Evolutionary conservation across 2,797 vertebrate genomes (phyloP).

Genomic region (Holocentrus rufus): DNA sequence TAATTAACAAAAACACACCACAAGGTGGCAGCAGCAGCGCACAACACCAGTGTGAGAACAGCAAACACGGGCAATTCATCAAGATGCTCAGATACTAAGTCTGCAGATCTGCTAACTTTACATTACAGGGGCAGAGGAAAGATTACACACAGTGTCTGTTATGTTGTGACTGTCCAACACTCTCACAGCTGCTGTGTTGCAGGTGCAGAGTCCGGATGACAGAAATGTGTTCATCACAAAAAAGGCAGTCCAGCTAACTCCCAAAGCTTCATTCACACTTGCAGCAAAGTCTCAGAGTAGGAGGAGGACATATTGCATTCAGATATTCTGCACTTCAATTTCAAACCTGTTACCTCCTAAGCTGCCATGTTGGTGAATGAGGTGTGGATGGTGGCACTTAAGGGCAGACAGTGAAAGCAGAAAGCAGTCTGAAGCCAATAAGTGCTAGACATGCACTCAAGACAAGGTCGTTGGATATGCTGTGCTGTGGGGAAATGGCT

Average conservation of each 20-base stretch:
- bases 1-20: conserved; percentile 45
- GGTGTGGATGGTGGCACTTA: background rate
- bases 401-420: background rate
- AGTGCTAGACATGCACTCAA: background rate
- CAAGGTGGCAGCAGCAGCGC: conserved; percentile 62
- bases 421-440: background rate
- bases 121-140: background rate
- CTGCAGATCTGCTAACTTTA: background rate
- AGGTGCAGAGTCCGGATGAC: conserved; percentile 29
- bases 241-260: conserved; percentile 35
- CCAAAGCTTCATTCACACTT: conserved; percentile 40
- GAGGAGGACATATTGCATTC: background rate
- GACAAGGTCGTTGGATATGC: conserved; percentile 19
- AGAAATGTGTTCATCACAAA: conserved; percentile 33
- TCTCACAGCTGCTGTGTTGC: conserved; percentile 17
- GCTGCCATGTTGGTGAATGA: background rate
- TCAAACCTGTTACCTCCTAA: background rate
- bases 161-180: conserved; percentile 1
- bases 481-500: background rate
- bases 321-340: background rate
- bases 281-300: no score
- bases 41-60: background rate
- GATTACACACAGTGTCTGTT: conserved; percentile 11
- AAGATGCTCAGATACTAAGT: background rate
- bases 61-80: background rate